Conservation (phyloP, 2,113 vertebrate genomes). For the Sapayoa aenigma region DNA sequence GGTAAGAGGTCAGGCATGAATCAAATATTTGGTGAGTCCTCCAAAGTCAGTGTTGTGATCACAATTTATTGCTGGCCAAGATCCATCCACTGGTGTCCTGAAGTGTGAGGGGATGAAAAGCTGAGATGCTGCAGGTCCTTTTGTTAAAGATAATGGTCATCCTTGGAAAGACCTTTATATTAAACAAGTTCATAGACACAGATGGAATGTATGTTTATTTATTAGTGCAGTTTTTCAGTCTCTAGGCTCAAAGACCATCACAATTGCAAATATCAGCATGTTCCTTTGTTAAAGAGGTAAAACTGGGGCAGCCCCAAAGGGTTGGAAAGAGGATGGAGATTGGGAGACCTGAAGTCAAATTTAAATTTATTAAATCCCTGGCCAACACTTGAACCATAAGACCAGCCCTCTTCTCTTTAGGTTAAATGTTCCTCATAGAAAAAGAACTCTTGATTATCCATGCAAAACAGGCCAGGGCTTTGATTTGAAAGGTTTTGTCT, state of each 20-base stretch:
- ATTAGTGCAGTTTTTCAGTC: neutral
- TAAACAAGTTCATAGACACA: neutral
- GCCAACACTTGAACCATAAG: neutral
- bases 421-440: neutral
- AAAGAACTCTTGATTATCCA: slow-evolving; percentile 49
- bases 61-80: neutral
- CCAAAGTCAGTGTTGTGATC: neutral
- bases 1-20: neutral
- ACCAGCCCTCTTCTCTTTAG: neutral
- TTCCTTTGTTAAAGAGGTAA: neutral
- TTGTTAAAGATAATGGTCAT: neutral
- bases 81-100: neutral
- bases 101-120: neutral
- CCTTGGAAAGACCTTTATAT: neutral
- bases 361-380: neutral
- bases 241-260: neutral
- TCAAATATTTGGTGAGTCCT: neutral
- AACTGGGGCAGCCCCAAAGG: neutral
- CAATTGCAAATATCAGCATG: neutral
- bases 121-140: neutral
- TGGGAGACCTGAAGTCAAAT: neutral
- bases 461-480: slow-evolving; percentile 42
- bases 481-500: slow-evolving; percentile 36
- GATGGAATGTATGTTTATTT: neutral
- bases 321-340: neutral